Percentiles rank a stretch among this genome's conserved stretches.
Conservation (phyloP, 2,888 invertebrate genomes). For the Steinernema hermaphroditum region DNA sequence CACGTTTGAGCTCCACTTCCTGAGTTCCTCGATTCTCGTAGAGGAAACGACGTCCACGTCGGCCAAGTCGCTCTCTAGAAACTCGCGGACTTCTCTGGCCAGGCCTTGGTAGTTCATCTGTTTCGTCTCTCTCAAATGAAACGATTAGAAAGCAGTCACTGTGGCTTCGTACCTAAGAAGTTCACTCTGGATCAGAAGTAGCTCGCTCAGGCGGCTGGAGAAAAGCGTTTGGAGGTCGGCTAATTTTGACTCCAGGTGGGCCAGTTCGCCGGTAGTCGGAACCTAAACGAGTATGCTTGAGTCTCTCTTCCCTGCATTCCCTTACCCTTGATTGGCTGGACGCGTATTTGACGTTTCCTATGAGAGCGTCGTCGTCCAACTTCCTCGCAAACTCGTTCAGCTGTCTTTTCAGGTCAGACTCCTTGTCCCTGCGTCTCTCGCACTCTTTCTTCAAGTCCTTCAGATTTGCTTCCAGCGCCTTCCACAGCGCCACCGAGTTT, state of each 20-base stretch:
- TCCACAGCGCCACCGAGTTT: conserved; percentile 19
- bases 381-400: conserved; percentile 26
- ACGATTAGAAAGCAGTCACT: too few species aligned
- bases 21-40: background rate
- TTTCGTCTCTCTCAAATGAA: background rate
- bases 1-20: background rate
- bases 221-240: background rate
- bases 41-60: conserved; percentile 10
- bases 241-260: background rate
- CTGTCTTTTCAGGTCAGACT: background rate
- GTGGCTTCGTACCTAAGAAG: too few species aligned
- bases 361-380: background rate
- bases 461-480: conserved; percentile 26
- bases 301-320: too few species aligned
- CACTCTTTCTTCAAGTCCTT: conserved; percentile 7
- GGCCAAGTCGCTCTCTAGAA: background rate
- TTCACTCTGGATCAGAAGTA: too few species aligned
- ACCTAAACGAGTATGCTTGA: background rate
- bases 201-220: background rate
- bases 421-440: conserved; percentile 7
- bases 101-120: conserved; percentile 14
- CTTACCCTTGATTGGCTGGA: background rate
- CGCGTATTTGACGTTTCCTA: background rate
- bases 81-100: background rate
- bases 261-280: background rate